Conservation (phyloP, 2,888 invertebrate species). For the Hirtodrosophila cameraria region DNA sequence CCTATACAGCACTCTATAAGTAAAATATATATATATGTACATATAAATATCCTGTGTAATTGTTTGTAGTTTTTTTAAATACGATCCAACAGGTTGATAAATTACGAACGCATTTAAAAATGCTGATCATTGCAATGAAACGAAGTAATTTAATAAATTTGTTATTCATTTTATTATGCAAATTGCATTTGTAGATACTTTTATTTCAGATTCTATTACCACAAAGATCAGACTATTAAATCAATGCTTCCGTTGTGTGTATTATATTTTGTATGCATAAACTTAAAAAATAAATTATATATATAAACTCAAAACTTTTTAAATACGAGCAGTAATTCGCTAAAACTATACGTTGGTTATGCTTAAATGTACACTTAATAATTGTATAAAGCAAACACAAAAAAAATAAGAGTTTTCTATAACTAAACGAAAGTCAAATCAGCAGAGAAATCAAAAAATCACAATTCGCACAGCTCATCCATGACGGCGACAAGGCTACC, state of each 20-base stretch:
- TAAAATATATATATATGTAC: slow-evolving; percentile 21
- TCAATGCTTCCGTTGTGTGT: slow-evolving; percentile 54
- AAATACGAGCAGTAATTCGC: slow-evolving; percentile 66
- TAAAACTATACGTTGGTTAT: slow-evolving; percentile 42
- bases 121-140: not conserved
- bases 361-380: slow-evolving; percentile 46
- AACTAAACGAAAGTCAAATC: slow-evolving; percentile 35
- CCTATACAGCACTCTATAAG: slow-evolving; percentile 64
- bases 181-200: slow-evolving; percentile 48
- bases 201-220: slow-evolving; percentile 73
- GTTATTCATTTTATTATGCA: slow-evolving; percentile 25
- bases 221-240: slow-evolving; percentile 72
- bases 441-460: slow-evolving; percentile 54
- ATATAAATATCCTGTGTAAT: slow-evolving; percentile 2
- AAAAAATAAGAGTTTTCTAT: slow-evolving; percentile 24
- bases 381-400: slow-evolving; percentile 30
- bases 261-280: slow-evolving; percentile 37
- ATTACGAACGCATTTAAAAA: not conserved
- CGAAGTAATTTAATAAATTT: not conserved
- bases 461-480: slow-evolving; percentile 44
- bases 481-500: slow-evolving; percentile 33
- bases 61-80: not conserved
- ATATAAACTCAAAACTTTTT: slow-evolving; percentile 50
- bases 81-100: no score
- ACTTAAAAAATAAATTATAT: slow-evolving; percentile 51